Conservation (phyloP, 1,140 invertebrate genomes). For the Agrilus planipennis region DNA sequence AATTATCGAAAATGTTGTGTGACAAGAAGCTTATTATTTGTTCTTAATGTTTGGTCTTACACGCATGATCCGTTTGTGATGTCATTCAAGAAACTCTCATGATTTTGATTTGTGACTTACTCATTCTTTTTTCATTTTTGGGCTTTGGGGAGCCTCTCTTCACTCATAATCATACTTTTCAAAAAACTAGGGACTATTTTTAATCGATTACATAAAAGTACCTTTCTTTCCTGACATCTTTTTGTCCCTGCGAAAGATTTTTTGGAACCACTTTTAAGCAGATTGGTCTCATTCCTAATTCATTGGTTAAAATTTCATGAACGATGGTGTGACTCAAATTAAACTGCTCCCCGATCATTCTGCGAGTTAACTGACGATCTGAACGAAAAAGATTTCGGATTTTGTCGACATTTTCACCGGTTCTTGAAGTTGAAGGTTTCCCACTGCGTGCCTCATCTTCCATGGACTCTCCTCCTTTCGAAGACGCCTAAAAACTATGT, state of each 20-base stretch:
- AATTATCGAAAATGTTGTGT: too few relatives aligned
- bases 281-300: conserved; percentile 14
- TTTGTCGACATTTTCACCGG: conserved; percentile 9
- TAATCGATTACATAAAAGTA: too few relatives aligned
- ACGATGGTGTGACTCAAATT: conserved; percentile 11
- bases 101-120: too few relatives aligned
- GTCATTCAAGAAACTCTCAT: too few relatives aligned
- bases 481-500: not conserved
- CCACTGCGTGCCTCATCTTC: conserved; percentile 6
- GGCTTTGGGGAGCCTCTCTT: too few relatives aligned
- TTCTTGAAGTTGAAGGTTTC: conserved; percentile 11
- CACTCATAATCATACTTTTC: too few relatives aligned
- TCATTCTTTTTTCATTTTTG: too few relatives aligned
- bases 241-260: conserved; percentile 11
- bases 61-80: too few relatives aligned
- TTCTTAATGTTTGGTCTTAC: too few relatives aligned
- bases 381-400: conserved; percentile 7
- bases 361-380: conserved; percentile 6
- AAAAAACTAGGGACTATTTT: too few relatives aligned
- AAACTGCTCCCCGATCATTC: conserved; percentile 9
- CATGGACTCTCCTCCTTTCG: conserved; percentile 13
- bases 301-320: conserved; percentile 17
- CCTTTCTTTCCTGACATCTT: conserved; percentile 10
- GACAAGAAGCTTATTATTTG: too few relatives aligned
- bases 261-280: conserved; percentile 8